These are phyloP conservation scores for Amitus sp. DNA, from an alignment of 2,888 invertebrate genomes.

Conservation along the genomic window DNA sequence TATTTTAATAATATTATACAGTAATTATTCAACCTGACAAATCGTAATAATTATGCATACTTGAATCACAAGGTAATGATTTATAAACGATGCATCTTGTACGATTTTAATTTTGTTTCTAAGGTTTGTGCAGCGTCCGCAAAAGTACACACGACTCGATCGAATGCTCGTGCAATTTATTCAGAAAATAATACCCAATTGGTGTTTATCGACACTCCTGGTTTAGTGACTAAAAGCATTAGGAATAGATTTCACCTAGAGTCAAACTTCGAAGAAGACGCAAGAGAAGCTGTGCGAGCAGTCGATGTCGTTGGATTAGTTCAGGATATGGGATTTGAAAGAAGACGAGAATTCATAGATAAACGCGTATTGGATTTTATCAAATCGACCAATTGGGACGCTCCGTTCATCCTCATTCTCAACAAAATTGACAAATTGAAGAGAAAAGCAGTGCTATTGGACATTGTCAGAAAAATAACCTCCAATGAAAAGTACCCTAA, in stretches of 20 bases:
- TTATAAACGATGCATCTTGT: no score
- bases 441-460: constrained; percentile 74
- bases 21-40: no score
- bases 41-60: no score
- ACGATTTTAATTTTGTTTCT: constrained; percentile 46
- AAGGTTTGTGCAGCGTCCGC: constrained; percentile 91
- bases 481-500: constrained; percentile 75
- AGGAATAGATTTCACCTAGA: no score
- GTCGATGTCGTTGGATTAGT: constrained; percentile 87
- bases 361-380: constrained; percentile 77
- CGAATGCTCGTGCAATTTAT: constrained; percentile 77
- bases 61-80: no score
- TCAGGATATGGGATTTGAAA: constrained; percentile 82
- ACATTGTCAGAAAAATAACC: constrained; percentile 76
- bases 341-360: constrained; percentile 76
- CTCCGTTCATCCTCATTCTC: constrained; percentile 81
- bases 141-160: constrained; percentile 91
- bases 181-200: constrained; percentile 84
- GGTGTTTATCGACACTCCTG: constrained; percentile 94
- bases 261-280: constrained; percentile 71
- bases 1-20: constrained; percentile 1
- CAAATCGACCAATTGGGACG: constrained; percentile 65
- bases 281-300: constrained; percentile 71
- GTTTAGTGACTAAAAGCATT: constrained; percentile 78
- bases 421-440: constrained; percentile 87